These are phyloP conservation scores for Pseudococcus jackbeardsleyi DNA, from an alignment of 2,888 invertebrate genomes.

Conservation along the genomic window DNA sequence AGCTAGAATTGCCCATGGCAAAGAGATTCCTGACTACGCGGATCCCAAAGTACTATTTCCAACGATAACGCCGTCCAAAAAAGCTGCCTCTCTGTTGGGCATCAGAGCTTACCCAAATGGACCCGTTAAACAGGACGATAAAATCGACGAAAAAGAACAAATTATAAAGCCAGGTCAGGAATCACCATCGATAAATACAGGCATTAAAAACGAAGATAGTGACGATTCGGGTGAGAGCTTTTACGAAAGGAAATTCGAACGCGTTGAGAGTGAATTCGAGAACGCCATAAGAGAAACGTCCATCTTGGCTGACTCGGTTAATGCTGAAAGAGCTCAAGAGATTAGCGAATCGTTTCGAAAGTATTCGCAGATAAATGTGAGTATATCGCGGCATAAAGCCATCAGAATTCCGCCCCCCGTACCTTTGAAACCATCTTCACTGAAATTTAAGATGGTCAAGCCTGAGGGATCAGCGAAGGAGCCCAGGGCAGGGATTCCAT, in stretches of 20 bases:
- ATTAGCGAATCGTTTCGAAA: slow-evolving; percentile 75
- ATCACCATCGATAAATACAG: slow-evolving; percentile 64
- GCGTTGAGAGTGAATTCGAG: slow-evolving; percentile 79
- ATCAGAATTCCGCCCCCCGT: slow-evolving; percentile 75
- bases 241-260: slow-evolving; percentile 83
- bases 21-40: slow-evolving; percentile 80
- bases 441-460: slow-evolving; percentile 68
- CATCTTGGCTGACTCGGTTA: background rate
- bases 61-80: slow-evolving; percentile 68
- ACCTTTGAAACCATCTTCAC: slow-evolving; percentile 74
- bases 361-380: slow-evolving; percentile 67
- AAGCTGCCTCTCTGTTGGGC: slow-evolving; percentile 68
- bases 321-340: background rate
- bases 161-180: background rate
- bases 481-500: slow-evolving; percentile 69
- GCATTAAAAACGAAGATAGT: slow-evolving; percentile 69
- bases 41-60: slow-evolving; percentile 81
- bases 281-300: slow-evolving; percentile 74
- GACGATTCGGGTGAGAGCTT: slow-evolving; percentile 77
- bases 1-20: slow-evolving; percentile 81
- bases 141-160: background rate
- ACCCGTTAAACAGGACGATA: background rate
- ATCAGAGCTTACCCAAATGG: slow-evolving; percentile 68
- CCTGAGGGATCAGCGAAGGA: background rate
- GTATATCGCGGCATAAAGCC: slow-evolving; percentile 64